phyloP scores from a whole-genome alignment of 2,797 vertebrate species.

The Myioborus melanocephalus region DNA sequence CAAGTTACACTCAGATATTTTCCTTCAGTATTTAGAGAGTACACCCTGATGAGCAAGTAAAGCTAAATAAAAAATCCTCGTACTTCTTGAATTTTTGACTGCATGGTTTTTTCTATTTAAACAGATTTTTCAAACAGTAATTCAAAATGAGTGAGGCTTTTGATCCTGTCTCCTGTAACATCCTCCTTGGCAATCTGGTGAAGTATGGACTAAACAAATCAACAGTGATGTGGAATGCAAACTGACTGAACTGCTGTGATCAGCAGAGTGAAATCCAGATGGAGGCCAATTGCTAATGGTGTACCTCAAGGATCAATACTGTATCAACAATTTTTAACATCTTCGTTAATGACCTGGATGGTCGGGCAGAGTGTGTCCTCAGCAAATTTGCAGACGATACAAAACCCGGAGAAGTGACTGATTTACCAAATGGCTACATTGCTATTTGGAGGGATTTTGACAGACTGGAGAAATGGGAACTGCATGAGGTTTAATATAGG shows the following conservation, averaged over 20 bases:
- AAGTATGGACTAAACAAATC: background rate
- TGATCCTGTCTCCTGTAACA: background rate
- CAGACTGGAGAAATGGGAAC: background rate
- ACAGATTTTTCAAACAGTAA: background rate
- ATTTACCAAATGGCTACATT: background rate
- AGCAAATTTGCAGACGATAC: background rate
- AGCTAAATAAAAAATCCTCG: background rate
- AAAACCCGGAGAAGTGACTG: background rate
- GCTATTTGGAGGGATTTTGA: background rate
- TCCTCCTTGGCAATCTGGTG: background rate
- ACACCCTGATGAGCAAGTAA: background rate
- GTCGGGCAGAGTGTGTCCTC: background rate
- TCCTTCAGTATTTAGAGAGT: background rate
- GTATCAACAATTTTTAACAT: background rate
- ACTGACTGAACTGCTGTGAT: background rate
- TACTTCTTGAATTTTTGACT: background rate
- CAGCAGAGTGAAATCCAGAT: background rate
- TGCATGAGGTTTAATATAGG: background rate
- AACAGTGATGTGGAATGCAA: background rate
- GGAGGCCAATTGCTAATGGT: background rate
- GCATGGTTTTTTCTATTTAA: background rate
- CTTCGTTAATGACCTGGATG: background rate
- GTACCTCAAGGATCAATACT: background rate
- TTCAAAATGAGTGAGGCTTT: background rate
- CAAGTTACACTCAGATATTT: background rate